These are phyloP conservation scores for Sinohyriopsis cumingii DNA, from an alignment of 2,888 invertebrate species.

Conservation along the genomic window DNA sequence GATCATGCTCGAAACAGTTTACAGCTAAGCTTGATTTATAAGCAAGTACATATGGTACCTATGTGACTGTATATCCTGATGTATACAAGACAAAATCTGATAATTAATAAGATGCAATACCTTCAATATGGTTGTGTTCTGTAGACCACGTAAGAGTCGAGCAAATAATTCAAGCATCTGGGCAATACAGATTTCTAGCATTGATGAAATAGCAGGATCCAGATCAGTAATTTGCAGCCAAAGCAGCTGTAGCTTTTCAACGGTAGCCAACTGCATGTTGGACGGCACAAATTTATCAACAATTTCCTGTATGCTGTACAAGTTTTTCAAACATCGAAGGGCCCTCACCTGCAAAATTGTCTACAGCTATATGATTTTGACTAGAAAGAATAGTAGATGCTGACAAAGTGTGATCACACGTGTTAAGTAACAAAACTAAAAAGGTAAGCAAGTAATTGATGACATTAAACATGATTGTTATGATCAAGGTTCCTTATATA, in stretches of 20 bases:
- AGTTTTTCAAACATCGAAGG: slow-evolving; percentile 17
- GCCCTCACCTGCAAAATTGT: slow-evolving; percentile 7
- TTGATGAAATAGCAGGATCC: background rate
- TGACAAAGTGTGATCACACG: too few species aligned
- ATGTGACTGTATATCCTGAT: too few species aligned
- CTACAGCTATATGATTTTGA: too few species aligned
- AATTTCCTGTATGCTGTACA: slow-evolving; percentile 5
- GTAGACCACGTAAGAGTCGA: slow-evolving; percentile 27
- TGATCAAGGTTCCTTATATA: too few species aligned
- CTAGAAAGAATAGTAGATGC: too few species aligned
- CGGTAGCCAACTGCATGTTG: slow-evolving; percentile 9
- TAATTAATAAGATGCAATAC: slow-evolving; percentile 17
- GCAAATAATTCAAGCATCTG: slow-evolving; percentile 33
- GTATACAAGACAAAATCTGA: background rate
- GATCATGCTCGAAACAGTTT: too few species aligned
- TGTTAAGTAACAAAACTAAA: too few species aligned
- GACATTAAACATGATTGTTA: too few species aligned
- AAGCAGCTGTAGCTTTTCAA: slow-evolving; percentile 16
- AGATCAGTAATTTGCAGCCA: slow-evolving; percentile 13
- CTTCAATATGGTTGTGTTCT: slow-evolving; percentile 39
- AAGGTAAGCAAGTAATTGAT: too few species aligned
- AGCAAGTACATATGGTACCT: too few species aligned
- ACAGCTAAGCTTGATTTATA: too few species aligned
- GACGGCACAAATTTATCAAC: slow-evolving; percentile 11
- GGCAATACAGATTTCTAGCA: slow-evolving; percentile 25